A percentile compares a stretch with the other conserved stretches of the same genome.
These are phyloP conservation scores for Eutolmus rufibarbis DNA, from an alignment of 2,888 invertebrate species.

Conservation along the genomic window DNA sequence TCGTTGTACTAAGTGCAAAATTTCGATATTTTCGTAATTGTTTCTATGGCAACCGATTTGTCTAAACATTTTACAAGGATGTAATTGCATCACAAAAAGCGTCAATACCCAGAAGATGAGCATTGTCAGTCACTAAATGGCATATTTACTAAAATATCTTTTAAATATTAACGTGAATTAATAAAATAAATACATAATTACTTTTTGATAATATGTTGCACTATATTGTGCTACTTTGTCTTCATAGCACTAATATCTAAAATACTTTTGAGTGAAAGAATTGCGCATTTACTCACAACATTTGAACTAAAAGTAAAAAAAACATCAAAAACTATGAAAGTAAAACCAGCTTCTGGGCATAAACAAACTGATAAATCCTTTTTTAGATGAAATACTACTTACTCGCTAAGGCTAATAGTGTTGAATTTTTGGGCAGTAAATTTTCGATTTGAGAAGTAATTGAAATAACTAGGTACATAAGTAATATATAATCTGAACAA, in stretches of 20 bases:
- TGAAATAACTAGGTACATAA: slow-evolving; percentile 27
- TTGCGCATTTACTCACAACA: neutral
- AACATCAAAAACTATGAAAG: neutral
- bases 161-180: neutral
- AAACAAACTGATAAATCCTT: neutral
- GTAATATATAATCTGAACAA: neutral
- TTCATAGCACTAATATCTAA: neutral
- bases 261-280: neutral
- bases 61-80: too few species aligned
- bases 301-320: neutral
- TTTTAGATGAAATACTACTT: neutral
- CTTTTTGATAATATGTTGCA: neutral
- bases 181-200: neutral
- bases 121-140: neutral
- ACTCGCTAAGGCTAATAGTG: slow-evolving; percentile 26
- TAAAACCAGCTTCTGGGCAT: neutral
- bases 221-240: neutral
- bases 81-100: too few species aligned
- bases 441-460: slow-evolving; percentile 22
- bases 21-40: too few species aligned
- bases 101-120: neutral
- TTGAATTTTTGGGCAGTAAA: slow-evolving; percentile 34
- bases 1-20: too few species aligned
- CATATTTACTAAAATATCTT: neutral
- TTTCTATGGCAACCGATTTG: too few species aligned